A percentile compares a stretch with the other conserved stretches of the same genome.
Conservation (phyloP, 2,797 vertebrate genomes). For the Buceros bicornis region DNA sequence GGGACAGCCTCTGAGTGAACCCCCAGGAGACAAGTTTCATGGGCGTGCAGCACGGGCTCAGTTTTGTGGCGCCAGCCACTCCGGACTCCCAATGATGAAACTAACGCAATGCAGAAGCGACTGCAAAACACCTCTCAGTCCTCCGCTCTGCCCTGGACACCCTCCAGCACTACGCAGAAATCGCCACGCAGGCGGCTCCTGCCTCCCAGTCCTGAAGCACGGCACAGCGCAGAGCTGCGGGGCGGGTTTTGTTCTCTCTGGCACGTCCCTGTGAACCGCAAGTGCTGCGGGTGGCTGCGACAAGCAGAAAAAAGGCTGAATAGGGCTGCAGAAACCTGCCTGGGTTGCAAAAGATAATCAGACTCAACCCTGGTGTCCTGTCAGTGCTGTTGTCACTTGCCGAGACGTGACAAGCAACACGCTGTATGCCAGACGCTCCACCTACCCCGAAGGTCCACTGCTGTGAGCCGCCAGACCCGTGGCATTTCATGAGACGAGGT, state of each 20-base stretch:
- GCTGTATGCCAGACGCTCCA: neutral
- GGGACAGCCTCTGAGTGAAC: neutral
- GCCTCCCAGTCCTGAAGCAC: neutral
- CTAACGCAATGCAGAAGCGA: neutral
- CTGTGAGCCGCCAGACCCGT: constrained; percentile 94
- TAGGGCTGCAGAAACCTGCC: neutral
- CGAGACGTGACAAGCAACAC: rapidly evolving
- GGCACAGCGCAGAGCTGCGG: neutral
- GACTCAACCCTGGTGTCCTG: neutral
- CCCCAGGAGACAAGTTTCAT: neutral
- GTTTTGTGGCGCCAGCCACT: neutral
- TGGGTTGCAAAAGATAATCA: neutral
- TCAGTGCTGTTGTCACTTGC: rapidly evolving
- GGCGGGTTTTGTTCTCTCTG: neutral
- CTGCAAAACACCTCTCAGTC: neutral
- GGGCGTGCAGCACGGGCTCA: neutral
- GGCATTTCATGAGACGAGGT: constrained; percentile 96
- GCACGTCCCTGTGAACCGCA: neutral
- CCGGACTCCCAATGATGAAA: neutral
- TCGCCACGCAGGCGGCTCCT: rapidly evolving
- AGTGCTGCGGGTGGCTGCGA: neutral
- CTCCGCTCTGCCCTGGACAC: neutral
- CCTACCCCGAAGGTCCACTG: constrained; percentile 95
- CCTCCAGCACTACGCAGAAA: neutral
- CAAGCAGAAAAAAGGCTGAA: neutral